A percentile compares a stretch with the other conserved stretches of the same genome.
Evolutionary conservation across 1,140 invertebrate species (phyloP).

Genomic region (Bombus pyrosoma): DNA sequence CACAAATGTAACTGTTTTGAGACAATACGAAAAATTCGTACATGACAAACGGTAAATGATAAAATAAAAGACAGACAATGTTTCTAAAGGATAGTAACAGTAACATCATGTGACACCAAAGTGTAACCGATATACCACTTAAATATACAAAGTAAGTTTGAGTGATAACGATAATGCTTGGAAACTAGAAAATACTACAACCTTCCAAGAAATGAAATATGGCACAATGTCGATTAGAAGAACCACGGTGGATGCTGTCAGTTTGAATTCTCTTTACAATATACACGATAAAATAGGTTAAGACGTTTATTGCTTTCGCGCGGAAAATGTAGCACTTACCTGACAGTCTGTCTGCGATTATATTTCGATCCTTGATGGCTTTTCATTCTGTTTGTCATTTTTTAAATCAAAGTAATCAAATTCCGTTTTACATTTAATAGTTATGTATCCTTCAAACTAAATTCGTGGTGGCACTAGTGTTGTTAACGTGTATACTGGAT

Average conservation of each 20-base stretch:
- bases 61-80: not conserved
- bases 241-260: not conserved
- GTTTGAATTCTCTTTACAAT: slow-evolving; percentile 26
- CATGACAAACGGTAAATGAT: too few relatives aligned
- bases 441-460: not conserved
- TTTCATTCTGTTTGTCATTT: slow-evolving; percentile 10
- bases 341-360: slow-evolving; percentile 7
- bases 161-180: not conserved
- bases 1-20: not conserved
- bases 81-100: not conserved
- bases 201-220: not conserved
- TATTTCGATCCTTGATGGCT: not conserved
- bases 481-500: not conserved
- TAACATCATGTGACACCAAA: not conserved
- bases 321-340: slow-evolving; percentile 15
- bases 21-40: not conserved
- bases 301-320: slow-evolving; percentile 18
- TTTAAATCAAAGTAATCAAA: not conserved
- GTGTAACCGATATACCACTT: not conserved
- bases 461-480: not conserved
- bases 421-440: not conserved
- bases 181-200: not conserved
- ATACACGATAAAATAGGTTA: slow-evolving; percentile 31
- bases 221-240: not conserved
- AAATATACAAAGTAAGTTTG: not conserved